A percentile compares a stretch with the other conserved stretches of the same genome.
Evolutionary conservation across 1,140 invertebrate species (phyloP).

Genomic region (Plutomurus gul): DNA sequence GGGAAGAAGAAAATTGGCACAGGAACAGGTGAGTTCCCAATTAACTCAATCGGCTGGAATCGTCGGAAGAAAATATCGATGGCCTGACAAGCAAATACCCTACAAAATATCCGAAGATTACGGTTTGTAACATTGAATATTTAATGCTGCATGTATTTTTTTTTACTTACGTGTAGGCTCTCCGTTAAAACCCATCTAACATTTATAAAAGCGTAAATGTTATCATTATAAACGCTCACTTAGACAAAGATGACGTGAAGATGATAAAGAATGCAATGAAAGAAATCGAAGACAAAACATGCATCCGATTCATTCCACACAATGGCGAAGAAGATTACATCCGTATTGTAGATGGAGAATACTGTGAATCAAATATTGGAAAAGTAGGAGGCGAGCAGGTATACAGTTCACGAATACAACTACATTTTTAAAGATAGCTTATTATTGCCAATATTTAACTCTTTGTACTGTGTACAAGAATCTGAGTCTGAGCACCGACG

Average conservation of each 20-base stretch:
- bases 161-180: too few relatives aligned
- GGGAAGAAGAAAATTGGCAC: too few relatives aligned
- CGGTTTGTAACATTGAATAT: not conserved
- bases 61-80: slow-evolving; percentile 16
- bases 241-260: not conserved
- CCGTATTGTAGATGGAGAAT: not conserved
- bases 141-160: too few relatives aligned
- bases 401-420: too few relatives aligned
- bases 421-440: too few relatives aligned
- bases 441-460: not conserved
- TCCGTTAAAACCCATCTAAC: too few relatives aligned
- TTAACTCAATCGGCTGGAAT: too few relatives aligned
- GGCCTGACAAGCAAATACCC: not conserved
- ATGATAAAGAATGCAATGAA: not conserved
- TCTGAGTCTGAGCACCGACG: slow-evolving; percentile 8
- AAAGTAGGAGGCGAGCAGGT: not conserved
- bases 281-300: not conserved
- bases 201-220: too few relatives aligned
- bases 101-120: slow-evolving; percentile 21
- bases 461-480: not conserved
- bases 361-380: not conserved
- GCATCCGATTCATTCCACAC: not conserved
- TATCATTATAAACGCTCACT: too few relatives aligned
- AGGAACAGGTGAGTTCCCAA: too few relatives aligned
- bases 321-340: not conserved